Base-by-base conservation (phyloP, 2,888 invertebrate genomes). In the Synergus japonicus region DNA sequence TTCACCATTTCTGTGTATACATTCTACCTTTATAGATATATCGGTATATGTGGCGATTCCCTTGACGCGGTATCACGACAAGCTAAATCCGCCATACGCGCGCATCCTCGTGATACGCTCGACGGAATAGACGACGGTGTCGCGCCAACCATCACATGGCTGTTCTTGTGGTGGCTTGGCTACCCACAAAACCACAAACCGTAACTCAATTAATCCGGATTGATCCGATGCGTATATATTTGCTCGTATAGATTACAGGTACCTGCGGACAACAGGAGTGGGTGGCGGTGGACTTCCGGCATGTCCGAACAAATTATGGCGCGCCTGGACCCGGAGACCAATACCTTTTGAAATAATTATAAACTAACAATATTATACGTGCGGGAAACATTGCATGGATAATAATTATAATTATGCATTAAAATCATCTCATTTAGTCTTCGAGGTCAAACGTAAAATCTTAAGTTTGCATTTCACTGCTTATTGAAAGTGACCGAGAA, bases 131-230 rank as follows among this genome's bases (percentile, higher is more conserved):
- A 37, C 76, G 60, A 60, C 60, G 76, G 58, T 63, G 58, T 63
- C 18, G 58, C 58, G 58, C 58, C 60, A 58, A 54, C 73, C 49
- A 73, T 86, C 85, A 83, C 84, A 87, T 85, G 87, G 85, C 87
- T 87, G 89, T 88, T 87, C 88, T 85, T 87, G 90, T 85, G 90
- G 90, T 88, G 84, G 83, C 87, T 84, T 84, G 85, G 85, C 84
- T 86, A 84, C 78, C 89, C 90, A 83, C 89, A 85, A 88, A 88
- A 88, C 90, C 90, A 86, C 90, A 89, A 87, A 87, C 90, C 90
- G 90, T 91, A 90, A 91, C 90, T 90, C 90, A 90, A 91, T 91
- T 91, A 91, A 91, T 90, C 90, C 88, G 86, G 89, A 91, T 91
- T 90, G 91, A 91, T 91, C 88, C 86, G 87, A 15, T 69, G 69